Evolutionary conservation across 2,888 invertebrate genomes (phyloP).

Genomic region (Orchesellides sinensis): DNA sequence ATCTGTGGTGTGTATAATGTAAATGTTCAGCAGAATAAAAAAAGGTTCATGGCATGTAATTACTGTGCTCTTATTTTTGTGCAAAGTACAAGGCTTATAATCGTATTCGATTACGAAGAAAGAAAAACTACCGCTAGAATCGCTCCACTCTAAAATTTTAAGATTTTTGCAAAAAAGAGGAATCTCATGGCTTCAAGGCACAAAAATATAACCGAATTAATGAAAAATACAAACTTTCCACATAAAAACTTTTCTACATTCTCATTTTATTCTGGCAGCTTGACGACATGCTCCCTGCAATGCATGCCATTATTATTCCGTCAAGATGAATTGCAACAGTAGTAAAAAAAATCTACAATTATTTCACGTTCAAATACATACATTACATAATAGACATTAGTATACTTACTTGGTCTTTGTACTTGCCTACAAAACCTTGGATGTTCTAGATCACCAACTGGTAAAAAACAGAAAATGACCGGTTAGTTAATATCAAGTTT

Average conservation of each 20-base stretch:
- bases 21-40: slow-evolving; percentile 22
- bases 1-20: neutral
- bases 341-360: slow-evolving; percentile 23
- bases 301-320: slow-evolving; percentile 38
- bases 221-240: slow-evolving; percentile 37
- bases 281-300: slow-evolving; percentile 47
- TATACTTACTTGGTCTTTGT: too few relatives aligned
- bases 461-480: slow-evolving; percentile 60
- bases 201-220: slow-evolving; percentile 17
- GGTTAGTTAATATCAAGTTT: slow-evolving; percentile 54
- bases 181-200: slow-evolving; percentile 2
- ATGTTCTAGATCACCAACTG: slow-evolving; percentile 62
- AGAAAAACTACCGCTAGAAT: slow-evolving; percentile 46
- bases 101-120: neutral
- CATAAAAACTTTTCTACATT: slow-evolving; percentile 16
- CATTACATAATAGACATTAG: too few relatives aligned
- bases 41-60: slow-evolving; percentile 66
- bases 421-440: slow-evolving; percentile 16
- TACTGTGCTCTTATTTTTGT: slow-evolving; percentile 61
- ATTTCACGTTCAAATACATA: neutral
- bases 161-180: neutral
- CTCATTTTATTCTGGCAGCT: slow-evolving; percentile 47
- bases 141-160: neutral
- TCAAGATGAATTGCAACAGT: slow-evolving; percentile 32
- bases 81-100: slow-evolving; percentile 18